These are phyloP conservation scores for Arion vulgaris DNA, from an alignment of 1,140 invertebrate species.

Conservation along the genomic window DNA sequence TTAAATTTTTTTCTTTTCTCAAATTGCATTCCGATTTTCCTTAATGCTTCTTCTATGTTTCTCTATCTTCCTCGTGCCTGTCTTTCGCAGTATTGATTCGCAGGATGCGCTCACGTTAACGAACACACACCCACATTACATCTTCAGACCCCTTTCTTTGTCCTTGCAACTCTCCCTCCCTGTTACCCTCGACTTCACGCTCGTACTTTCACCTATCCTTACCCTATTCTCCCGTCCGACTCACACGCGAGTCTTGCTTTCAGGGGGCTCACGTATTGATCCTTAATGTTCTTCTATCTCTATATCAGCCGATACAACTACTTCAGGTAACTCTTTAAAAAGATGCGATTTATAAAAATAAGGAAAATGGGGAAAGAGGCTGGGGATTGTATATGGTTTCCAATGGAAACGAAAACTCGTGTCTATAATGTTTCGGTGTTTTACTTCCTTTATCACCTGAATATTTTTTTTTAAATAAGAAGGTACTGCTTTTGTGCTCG, in stretches of 20 bases:
- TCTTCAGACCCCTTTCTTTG: background rate
- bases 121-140: constrained; percentile 19
- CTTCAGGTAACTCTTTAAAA: constrained; percentile 1
- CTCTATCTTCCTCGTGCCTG: background rate
- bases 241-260: background rate
- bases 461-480: background rate
- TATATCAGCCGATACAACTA: background rate
- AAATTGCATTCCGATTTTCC: background rate
- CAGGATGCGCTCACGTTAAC: constrained; percentile 8
- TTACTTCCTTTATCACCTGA: background rate
- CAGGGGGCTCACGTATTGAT: background rate
- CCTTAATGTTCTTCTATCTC: background rate
- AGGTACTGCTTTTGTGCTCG: background rate
- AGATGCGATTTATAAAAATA: background rate
- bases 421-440: background rate
- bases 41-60: background rate
- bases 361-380: background rate
- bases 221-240: background rate
- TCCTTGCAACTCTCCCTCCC: background rate
- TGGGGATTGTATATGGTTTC: background rate
- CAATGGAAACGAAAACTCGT: background rate
- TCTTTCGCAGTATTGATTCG: background rate
- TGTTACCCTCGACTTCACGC: background rate
- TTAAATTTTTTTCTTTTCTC: background rate
- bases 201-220: background rate